These are phyloP conservation scores for Neomonachus schauinslandi DNA, from an alignment of 2,113 vertebrate species.

Conservation along the genomic window DNA sequence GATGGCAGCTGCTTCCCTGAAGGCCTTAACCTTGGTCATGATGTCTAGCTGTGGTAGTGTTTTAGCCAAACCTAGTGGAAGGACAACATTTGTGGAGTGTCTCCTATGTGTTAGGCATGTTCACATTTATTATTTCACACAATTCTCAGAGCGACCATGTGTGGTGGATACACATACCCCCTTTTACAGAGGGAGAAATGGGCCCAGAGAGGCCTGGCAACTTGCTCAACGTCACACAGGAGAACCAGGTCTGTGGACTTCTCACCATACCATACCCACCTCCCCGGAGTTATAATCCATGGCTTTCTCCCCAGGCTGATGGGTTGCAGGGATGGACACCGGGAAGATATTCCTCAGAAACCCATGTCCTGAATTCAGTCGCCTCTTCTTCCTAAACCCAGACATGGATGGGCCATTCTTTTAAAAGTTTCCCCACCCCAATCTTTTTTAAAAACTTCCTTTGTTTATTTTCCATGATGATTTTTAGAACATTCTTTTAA, in stretches of 20 bases:
- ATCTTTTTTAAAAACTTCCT: background rate
- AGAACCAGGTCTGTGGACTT: background rate
- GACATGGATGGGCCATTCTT: background rate
- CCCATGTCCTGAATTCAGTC: background rate
- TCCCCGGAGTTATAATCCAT: background rate
- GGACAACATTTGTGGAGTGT: background rate
- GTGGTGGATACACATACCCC: background rate
- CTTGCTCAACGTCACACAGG: background rate
- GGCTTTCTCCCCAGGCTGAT: background rate
- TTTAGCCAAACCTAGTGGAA: background rate
- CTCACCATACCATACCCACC: background rate
- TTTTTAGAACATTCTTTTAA: conserved; percentile 33
- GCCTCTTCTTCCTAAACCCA: background rate
- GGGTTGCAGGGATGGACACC: background rate
- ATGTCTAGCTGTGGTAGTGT: too few relatives aligned
- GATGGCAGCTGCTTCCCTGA: background rate
- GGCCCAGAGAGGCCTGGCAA: background rate
- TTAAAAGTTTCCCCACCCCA: background rate
- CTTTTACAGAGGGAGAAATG: background rate
- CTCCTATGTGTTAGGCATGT: background rate
- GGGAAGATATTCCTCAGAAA: background rate
- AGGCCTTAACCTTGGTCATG: background rate
- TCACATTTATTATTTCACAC: background rate
- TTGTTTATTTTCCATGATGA: background rate
- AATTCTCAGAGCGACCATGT: background rate